Base-by-base conservation (phyloP, 2,113 vertebrate genomes). In the Rhodinocichla rosea region DNA sequence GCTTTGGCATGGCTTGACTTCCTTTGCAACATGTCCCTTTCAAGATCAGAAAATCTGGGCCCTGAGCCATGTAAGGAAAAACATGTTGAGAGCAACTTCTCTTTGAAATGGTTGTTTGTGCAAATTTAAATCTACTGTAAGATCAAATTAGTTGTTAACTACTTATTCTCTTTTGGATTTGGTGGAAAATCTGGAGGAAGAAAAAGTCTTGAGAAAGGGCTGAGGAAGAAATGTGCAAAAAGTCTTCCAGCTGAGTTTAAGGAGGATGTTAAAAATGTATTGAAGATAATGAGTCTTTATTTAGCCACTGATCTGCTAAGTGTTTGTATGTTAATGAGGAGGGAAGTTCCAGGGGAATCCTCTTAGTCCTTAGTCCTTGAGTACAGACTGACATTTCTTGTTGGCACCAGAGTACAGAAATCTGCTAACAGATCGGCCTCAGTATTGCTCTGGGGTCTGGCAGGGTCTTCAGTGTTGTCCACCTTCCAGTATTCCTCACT, bases 21-120 rank as follows among this genome's bases (percentile, higher is more conserved):
- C 92, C 94, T 90, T 64, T 80, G 75, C 73, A 35, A 74, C 47
- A n/a, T 55, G 59, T 45, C 68, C 44, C 68, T 93, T 90, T 90
- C 68, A 80, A 91, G 87, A 96, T 91, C 59, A 74, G 70, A 89
- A 85, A 53, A 52, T 83, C 85, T 88, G 92, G 92, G 91, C 95
- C 30, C 35, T 83, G 50, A 80, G 94, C 93, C 93, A 88, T 14
- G 5, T 45, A 3, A 74, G 69, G 71, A 59, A 90, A 92, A 92
- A 35, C 19, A 77, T 7, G 10, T n/a, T 64, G 53, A 79, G 91
- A 85, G 35, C 42, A 67, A 0, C 49, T 76, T 84, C 20, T 89
- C 64, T 84, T 94, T 89, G 26, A 86, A 49, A 57, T 24, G 20
- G 5, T 39, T 84, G 32, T 79, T 80, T 92, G 52, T 94, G 44